A percentile compares a stretch with the other conserved stretches of the same genome.
These are phyloP conservation scores for Phenganax subtilis DNA, from an alignment of 92 coral and sea anemone species.

Conservation along the genomic window DNA sequence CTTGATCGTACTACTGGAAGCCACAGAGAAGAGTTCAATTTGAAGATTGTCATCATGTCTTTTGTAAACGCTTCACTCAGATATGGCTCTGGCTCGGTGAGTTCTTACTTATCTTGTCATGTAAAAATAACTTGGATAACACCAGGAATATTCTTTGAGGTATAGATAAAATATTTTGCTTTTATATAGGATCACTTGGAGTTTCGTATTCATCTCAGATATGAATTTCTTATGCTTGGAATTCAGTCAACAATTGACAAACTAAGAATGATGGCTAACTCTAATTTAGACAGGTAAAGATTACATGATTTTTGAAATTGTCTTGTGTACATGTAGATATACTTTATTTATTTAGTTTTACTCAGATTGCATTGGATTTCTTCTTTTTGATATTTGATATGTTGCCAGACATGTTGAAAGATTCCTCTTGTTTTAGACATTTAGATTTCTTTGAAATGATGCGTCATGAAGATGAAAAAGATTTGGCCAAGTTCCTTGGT, in stretches of 20 bases:
- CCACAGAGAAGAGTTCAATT: conserved; percentile 81
- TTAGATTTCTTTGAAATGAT: conserved; percentile 90
- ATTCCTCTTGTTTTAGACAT: conserved; percentile 52
- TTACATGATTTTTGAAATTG: not conserved
- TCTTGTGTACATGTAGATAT: too few species aligned
- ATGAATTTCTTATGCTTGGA: conserved; percentile 97
- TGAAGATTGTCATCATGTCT: conserved; percentile 96
- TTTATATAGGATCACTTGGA: conserved; percentile 76
- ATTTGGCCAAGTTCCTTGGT: conserved; percentile 80
- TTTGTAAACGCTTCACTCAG: conserved; percentile 92
- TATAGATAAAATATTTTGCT: not conserved
- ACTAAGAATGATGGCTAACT: conserved; percentile 83
- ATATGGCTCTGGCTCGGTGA: conserved; percentile 95
- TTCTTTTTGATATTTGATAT: too few species aligned
- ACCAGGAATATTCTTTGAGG: not conserved
- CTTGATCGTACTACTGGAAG: conserved; percentile 82
- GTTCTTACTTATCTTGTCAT: conserved; percentile 20
- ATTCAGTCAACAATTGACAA: conserved; percentile 96
- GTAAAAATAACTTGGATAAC: not conserved
- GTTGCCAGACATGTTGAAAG: too few species aligned
- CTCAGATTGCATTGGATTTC: not conserved
- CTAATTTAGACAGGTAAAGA: conserved; percentile 66
- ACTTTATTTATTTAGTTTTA: too few species aligned
- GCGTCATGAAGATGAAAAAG: conserved; percentile 87
- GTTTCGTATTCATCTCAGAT: conserved; percentile 89